Evolutionary conservation across 2,888 invertebrate species (phyloP).

Genomic region (Helobdella robusta): DNA sequence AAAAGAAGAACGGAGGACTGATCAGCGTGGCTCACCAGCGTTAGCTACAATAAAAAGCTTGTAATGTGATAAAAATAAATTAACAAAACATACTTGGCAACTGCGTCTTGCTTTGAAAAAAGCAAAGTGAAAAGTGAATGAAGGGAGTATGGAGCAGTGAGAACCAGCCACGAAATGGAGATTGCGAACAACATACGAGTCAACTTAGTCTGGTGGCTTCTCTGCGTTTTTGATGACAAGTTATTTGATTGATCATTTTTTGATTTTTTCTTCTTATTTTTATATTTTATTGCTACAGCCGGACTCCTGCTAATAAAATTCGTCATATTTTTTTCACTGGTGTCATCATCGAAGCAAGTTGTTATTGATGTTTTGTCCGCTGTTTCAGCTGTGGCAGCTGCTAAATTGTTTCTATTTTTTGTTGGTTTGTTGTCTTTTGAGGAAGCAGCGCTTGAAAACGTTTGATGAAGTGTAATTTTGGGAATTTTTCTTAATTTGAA

Average conservation of each 20-base stretch:
- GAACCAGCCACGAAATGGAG: constrained; percentile 31
- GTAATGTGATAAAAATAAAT: too few relatives aligned
- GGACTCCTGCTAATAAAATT: neutral
- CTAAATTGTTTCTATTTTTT: too few relatives aligned
- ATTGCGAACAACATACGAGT: constrained; percentile 31
- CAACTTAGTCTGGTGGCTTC: constrained; percentile 5
- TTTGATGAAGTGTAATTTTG: neutral
- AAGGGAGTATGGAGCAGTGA: constrained; percentile 30
- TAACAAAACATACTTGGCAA: constrained; percentile 1
- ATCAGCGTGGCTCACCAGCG: too few relatives aligned
- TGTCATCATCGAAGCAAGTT: too few relatives aligned
- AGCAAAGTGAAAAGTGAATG: constrained; percentile 12
- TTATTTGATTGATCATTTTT: neutral
- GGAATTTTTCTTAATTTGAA: constrained; percentile 10
- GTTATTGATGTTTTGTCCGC: too few relatives aligned
- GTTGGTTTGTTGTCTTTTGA: too few relatives aligned
- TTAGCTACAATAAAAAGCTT: too few relatives aligned
- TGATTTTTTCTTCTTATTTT: neutral
- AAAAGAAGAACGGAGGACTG: too few relatives aligned
- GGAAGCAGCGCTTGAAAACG: too few relatives aligned
- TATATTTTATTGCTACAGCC: neutral
- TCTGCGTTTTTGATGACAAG: neutral
- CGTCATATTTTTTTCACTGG: neutral
- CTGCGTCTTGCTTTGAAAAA: neutral
- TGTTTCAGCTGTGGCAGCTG: too few relatives aligned